These are phyloP conservation scores for Prochilodus magdalenae DNA, from an alignment of 2,113 vertebrate species.

Conservation along the genomic window DNA sequence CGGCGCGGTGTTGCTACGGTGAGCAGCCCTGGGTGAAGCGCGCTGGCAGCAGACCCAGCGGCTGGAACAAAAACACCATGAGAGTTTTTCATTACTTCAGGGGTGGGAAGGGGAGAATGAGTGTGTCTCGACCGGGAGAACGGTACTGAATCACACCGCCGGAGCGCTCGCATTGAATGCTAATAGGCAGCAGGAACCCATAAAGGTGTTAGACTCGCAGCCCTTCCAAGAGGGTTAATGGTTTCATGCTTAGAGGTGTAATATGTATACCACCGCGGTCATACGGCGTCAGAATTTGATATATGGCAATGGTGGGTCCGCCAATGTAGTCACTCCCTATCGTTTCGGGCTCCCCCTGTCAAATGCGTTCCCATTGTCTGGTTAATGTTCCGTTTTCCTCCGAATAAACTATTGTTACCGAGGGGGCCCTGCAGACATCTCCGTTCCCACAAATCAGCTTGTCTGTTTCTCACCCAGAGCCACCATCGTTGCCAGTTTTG, in stretches of 20 bases:
- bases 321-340: conserved; percentile 17
- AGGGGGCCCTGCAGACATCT: conserved; percentile 29
- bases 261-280: conserved; percentile 4
- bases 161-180: conserved; percentile 41
- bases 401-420: conserved; percentile 32
- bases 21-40: conserved; percentile 43
- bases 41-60: conserved; percentile 41
- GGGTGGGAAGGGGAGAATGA: conserved; percentile 44
- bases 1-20: conserved; percentile 53
- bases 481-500: conserved; percentile 27
- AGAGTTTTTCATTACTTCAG: conserved; percentile 57
- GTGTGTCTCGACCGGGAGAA: conserved; percentile 35
- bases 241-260: conserved; percentile 42
- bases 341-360: neutral
- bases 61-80: conserved; percentile 45
- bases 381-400: conserved; percentile 11
- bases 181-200: conserved; percentile 17
- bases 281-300: conserved; percentile 23
- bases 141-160: conserved; percentile 43
- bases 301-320: conserved; percentile 6
- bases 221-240: conserved; percentile 29
- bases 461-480: conserved; percentile 27
- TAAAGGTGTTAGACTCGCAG: conserved; percentile 28
- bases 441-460: conserved; percentile 6
- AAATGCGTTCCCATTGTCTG: conserved; percentile 37